Evolutionary conservation across 1,140 invertebrate species (phyloP), one percentile per base, ranked within the genome.

Genomic region (Penaeus chinensis): DNA sequence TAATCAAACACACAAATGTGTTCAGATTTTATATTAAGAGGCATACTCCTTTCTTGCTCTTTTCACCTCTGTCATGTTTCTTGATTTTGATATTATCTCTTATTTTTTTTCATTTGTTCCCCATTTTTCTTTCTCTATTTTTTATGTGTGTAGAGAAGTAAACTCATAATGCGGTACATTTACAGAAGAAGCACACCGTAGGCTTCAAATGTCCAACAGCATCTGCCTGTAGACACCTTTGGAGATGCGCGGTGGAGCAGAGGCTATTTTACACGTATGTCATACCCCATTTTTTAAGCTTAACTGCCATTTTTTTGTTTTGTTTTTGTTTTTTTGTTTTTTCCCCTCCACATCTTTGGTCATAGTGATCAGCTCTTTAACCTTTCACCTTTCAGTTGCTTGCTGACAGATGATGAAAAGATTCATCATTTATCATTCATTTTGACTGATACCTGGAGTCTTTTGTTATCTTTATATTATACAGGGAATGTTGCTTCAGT

Each of bases 191-290:
- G 92, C 97, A 98, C 92, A 97, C 97, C 65, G 96, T 98, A 85
- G 98, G 98, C 19, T 99, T 98, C 93, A 99, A 98, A 92, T 99
- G 98, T 93, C 95, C 96, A 63, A 96, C 96, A 88, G 95, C 96
- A 27, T 95, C 96, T 60, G 96, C 97, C 82, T 99, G 97, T 92
- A 95, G 97, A 91, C 97, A 98, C 93, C 95, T 99, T 62, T 99
- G 98, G 98, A 95, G 96, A 92, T 98, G 96, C 94, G 97, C 98
- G 71, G 97, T 99, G 84, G 98, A 99, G 92, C 98, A 99, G 93
- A 97, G 98, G 95, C 93, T 98, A 87, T 99, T 99, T 94, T 99
- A 98, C 92, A 99, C 97, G 97, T 99, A 93, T 96, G 96, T 76
- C 22, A 62, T 24, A 87, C 47, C 27, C 63, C 47, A 47, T 87